Percentiles rank a stretch among this genome's conserved stretches.
Evolutionary conservation across 2,888 invertebrate genomes (phyloP).

Genomic region (Habroteleia sp.): DNA sequence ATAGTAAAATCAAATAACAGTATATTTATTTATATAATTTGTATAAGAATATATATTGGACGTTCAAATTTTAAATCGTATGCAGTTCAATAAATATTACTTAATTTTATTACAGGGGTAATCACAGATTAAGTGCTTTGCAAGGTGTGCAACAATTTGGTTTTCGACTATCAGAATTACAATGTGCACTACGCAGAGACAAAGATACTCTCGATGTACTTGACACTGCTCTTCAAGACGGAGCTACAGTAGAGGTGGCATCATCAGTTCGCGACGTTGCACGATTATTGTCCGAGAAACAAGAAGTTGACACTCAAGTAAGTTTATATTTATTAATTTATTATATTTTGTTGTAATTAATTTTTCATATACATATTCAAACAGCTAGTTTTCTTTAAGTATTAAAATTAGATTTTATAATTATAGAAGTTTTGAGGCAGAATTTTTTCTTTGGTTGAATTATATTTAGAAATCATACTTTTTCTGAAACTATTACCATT

Average conservation of each 20-base stretch:
- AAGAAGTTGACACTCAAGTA: slow-evolving; percentile 76
- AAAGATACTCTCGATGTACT: slow-evolving; percentile 83
- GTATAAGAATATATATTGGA: not conserved
- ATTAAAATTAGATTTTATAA: too few species aligned
- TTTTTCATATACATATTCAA: too few species aligned
- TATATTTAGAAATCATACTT: slow-evolving; percentile 4
- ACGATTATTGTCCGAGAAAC: slow-evolving; percentile 83
- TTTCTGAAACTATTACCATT: not conserved
- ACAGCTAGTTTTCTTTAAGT: too few species aligned
- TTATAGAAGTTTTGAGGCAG: too few species aligned
- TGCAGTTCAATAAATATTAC: slow-evolving; percentile 3
- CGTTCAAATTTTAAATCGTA: not conserved
- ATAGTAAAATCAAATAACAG: not conserved
- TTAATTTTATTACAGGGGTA: slow-evolving; percentile 83
- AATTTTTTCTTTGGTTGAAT: not conserved
- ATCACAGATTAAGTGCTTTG: slow-evolving; percentile 86
- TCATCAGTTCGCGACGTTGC: slow-evolving; percentile 84
- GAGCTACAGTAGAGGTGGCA: slow-evolving; percentile 82
- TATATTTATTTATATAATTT: not conserved
- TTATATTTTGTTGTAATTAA: too few species aligned
- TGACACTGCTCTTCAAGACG: slow-evolving; percentile 82
- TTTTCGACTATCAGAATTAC: slow-evolving; percentile 88
- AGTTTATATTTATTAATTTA: too few species aligned
- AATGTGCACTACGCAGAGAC: slow-evolving; percentile 89
- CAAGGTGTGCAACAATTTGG: slow-evolving; percentile 90